A percentile compares a stretch with the other conserved stretches of the same genome.
These are phyloP conservation scores for Tragelaphus imberbis DNA, from an alignment of 2,113 vertebrate genomes.

Conservation along the genomic window DNA sequence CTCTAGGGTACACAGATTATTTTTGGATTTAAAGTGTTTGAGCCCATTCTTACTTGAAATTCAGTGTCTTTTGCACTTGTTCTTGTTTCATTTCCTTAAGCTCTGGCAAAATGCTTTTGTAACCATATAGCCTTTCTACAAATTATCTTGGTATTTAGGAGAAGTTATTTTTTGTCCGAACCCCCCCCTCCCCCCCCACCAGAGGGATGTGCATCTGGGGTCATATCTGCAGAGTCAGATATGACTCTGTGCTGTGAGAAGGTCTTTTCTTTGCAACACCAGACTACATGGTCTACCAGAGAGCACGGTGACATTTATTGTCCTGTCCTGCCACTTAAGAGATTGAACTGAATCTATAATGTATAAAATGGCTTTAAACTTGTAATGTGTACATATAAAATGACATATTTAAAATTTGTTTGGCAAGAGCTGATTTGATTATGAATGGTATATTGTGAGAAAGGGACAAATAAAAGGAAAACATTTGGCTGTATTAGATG, in stretches of 20 bases:
- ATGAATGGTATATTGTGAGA: not conserved
- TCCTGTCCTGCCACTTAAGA: not conserved
- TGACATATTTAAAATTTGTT: conserved; percentile 13
- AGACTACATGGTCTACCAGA: not conserved
- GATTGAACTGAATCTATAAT: not conserved
- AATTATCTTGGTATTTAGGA: conserved; percentile 53
- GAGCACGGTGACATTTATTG: not conserved
- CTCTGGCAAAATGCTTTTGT: conserved; percentile 31
- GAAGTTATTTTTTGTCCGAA: not conserved
- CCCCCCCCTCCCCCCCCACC: fast-evolving
- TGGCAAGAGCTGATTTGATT: conserved; percentile 4
- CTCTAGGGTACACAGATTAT: conserved; percentile 60
- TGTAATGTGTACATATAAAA: not conserved
- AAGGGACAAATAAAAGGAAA: conserved; percentile 17
- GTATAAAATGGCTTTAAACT: not conserved
- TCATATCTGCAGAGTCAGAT: not conserved
- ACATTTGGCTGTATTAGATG: not conserved
- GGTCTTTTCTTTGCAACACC: not conserved
- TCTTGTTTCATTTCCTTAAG: conserved; percentile 62
- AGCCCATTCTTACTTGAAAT: conserved; percentile 47
- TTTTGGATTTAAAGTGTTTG: conserved; percentile 42
- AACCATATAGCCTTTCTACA: conserved; percentile 31
- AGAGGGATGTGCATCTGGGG: not conserved
- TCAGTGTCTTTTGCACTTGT: conserved; percentile 8
- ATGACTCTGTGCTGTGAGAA: not conserved